Evolutionary conservation across 2,888 invertebrate species (phyloP).

Genomic region (Chaetogeoica ovagalla): DNA sequence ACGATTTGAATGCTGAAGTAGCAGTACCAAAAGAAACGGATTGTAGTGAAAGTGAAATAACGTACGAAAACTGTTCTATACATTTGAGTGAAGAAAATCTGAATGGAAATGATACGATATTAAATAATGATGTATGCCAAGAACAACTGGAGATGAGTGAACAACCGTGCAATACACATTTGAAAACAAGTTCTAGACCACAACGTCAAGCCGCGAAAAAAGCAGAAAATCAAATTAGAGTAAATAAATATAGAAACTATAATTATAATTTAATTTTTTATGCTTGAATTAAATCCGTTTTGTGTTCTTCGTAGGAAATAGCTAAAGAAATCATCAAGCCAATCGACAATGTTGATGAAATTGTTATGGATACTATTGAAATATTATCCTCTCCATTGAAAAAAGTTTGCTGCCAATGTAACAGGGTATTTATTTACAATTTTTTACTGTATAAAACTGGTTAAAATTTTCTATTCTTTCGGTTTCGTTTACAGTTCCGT

Average conservation of each 20-base stretch:
- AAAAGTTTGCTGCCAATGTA: conserved; percentile 54
- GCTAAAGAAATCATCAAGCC: conserved; percentile 50
- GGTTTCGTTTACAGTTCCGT: conserved; percentile 28
- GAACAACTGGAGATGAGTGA: neutral
- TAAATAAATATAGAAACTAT: conserved; percentile 40
- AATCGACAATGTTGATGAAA: conserved; percentile 40
- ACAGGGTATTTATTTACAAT: conserved; percentile 46
- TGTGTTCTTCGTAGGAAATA: conserved; percentile 50
- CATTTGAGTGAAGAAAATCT: neutral
- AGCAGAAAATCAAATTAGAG: conserved; percentile 57
- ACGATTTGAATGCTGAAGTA: neutral
- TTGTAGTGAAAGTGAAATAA: neutral
- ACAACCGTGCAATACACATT: neutral
- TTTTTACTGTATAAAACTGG: neutral
- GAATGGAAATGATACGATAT: neutral
- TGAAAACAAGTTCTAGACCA: conserved; percentile 54
- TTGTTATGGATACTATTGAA: conserved; percentile 34
- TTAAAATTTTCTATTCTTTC: neutral
- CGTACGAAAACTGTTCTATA: neutral
- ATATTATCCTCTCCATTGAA: conserved; percentile 31
- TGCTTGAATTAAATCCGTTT: neutral
- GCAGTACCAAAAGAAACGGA: neutral
- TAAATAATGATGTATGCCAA: conserved; percentile 6
- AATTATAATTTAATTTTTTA: neutral
- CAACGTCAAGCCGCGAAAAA: conserved; percentile 56